These are phyloP conservation scores for Cephus pygmeus DNA, from an alignment of 2,888 invertebrate genomes.

Conservation along the genomic window DNA sequence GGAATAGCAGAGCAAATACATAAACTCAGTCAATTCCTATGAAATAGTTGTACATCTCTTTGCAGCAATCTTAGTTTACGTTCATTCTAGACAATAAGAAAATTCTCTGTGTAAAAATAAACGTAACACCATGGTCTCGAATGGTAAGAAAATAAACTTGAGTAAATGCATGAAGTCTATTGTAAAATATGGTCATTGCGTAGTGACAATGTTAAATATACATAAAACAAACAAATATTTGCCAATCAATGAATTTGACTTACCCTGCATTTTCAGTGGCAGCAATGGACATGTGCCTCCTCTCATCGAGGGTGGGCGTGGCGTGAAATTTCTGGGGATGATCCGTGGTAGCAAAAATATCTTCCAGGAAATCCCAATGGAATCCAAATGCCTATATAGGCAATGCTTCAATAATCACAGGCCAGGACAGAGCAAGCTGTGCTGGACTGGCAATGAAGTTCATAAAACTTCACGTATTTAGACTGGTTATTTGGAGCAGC, in stretches of 20 bases:
- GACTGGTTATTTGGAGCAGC: not conserved
- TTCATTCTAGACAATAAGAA: not conserved
- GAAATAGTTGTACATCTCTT: not conserved
- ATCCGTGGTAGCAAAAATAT: conserved; percentile 68
- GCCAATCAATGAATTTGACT: conserved; percentile 28
- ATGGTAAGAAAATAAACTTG: not conserved
- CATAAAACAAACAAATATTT: not conserved
- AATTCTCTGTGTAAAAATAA: not conserved
- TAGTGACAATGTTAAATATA: not conserved
- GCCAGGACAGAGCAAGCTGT: not conserved
- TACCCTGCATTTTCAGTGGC: conserved; percentile 76
- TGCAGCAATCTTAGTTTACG: not conserved
- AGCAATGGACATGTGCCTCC: conserved; percentile 75
- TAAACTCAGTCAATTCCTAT: not conserved
- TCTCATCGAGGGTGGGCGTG: conserved; percentile 72
- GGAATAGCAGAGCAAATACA: not conserved
- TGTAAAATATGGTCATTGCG: not conserved
- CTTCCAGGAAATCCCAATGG: not conserved
- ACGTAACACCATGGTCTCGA: not conserved
- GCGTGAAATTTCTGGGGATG: conserved; percentile 68
- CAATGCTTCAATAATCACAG: not conserved
- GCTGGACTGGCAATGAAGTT: not conserved
- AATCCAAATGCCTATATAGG: not conserved
- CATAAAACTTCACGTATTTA: not conserved
- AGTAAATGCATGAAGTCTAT: not conserved